These are phyloP conservation scores for Aegotheles bennettii DNA, from an alignment of 2,113 vertebrate species.

Conservation along the genomic window DNA sequence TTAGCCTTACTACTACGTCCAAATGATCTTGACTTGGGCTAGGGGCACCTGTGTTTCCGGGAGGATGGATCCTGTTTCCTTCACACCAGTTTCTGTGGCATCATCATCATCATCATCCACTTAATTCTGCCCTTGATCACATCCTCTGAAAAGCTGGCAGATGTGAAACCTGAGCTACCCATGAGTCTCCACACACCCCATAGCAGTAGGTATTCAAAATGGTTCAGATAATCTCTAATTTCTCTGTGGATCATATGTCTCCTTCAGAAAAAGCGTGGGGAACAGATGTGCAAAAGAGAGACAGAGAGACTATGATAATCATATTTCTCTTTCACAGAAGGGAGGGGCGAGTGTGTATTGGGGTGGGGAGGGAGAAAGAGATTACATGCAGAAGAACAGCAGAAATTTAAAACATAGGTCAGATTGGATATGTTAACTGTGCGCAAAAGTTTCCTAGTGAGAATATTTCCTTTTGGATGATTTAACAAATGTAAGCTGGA, in stretches of 20 bases:
- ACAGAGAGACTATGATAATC: background rate
- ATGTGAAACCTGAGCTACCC: conserved; percentile 60
- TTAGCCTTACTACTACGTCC: background rate
- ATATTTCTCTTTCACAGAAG: background rate
- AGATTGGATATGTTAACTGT: background rate
- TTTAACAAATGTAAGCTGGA: conserved; percentile 48
- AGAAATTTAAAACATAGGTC: background rate
- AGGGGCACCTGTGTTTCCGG: background rate
- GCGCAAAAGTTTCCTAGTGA: conserved; percentile 7
- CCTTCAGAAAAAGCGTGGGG: conserved; percentile 39
- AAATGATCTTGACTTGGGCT: conserved; percentile 10
- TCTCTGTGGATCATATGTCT: background rate
- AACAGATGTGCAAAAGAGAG: conserved; percentile 4
- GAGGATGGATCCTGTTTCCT: conserved; percentile 33
- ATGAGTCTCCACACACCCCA: conserved; percentile 1
- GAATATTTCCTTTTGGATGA: conserved; percentile 52
- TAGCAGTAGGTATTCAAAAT: conserved; percentile 20
- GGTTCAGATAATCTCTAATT: conserved; percentile 26
- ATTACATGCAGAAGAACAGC: background rate
- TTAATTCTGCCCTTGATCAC: conserved; percentile 57
- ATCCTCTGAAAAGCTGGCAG: conserved; percentile 62
- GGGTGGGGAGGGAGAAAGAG: background rate
- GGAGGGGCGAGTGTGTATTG: background rate
- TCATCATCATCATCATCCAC: background rate
- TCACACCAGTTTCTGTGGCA: conserved; percentile 20